Conservation (phyloP, 2,113 vertebrate genomes). For the Isichthys henryi region DNA sequence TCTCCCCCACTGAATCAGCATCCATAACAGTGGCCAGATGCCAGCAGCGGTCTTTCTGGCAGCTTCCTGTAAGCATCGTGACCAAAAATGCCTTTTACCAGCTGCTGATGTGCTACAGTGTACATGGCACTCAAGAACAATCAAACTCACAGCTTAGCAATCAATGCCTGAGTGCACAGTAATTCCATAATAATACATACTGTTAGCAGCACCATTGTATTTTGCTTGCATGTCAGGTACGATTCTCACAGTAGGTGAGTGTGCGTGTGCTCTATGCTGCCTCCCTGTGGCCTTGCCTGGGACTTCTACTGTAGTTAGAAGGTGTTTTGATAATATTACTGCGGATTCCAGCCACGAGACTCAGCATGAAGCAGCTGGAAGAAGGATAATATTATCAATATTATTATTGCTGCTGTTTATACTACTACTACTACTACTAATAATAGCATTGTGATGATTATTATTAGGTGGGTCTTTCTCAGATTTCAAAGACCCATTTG, state of each 20-base stretch:
- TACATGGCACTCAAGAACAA: not conserved
- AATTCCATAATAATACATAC: not conserved
- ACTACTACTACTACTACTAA: not conserved
- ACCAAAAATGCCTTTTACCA: not conserved
- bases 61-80: not conserved
- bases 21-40: not conserved
- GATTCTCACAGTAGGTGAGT: not conserved
- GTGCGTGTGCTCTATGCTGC: not conserved
- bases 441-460: not conserved
- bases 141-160: not conserved
- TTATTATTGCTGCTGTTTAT: not conserved
- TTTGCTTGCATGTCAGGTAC: not conserved
- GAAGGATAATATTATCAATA: not conserved
- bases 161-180: not conserved
- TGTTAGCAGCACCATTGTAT: not conserved
- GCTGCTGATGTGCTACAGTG: not conserved
- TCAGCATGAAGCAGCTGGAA: not conserved
- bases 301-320: not conserved
- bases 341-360: not conserved
- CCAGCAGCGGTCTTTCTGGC: not conserved
- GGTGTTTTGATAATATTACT: not conserved
- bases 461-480: not conserved
- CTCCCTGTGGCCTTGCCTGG: not conserved
- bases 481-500: not conserved
- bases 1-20: not conserved